A percentile compares a stretch with the other conserved stretches of the same genome.
These are phyloP conservation scores for Apostichopus parvimensis DNA, from an alignment of 35 echinoderm and acorn worm species.

Conservation along the genomic window DNA sequence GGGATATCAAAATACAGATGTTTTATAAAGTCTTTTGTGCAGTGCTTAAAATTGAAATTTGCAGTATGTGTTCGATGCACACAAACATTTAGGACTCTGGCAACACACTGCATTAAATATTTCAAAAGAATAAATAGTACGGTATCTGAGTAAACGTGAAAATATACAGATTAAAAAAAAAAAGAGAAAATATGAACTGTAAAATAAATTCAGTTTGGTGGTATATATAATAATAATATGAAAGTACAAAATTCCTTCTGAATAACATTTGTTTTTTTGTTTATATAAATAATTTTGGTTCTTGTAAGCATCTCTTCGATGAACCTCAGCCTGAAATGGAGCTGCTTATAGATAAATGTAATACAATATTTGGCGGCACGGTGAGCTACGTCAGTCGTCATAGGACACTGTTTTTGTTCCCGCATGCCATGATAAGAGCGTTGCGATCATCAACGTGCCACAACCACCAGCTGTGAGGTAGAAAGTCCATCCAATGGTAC, in stretches of 20 bases:
- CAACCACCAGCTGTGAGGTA: conserved; percentile 52
- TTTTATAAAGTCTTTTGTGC: too few relatives aligned
- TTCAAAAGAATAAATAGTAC: not conserved
- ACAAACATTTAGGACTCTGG: not conserved
- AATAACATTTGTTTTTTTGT: not conserved
- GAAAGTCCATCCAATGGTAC: conserved; percentile 56
- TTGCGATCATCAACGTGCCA: conserved; percentile 25
- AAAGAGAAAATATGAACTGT: too few relatives aligned
- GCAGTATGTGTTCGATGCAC: too few relatives aligned
- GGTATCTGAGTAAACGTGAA: not conserved
- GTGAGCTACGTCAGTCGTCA: conserved; percentile 14
- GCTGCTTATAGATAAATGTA: not conserved
- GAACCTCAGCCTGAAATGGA: not conserved
- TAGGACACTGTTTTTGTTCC: conserved; percentile 53
- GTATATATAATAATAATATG: not conserved
- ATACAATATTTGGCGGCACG: not conserved
- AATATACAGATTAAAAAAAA: not conserved
- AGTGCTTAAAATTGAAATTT: too few relatives aligned
- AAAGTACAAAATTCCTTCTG: not conserved
- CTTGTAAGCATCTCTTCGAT: not conserved
- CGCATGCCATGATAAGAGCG: conserved; percentile 62
- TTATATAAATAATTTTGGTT: conserved; percentile 9
- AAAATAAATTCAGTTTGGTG: not conserved
- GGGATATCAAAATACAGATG: too few relatives aligned
- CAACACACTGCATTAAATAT: not conserved